These are phyloP conservation scores for Epistrophe eligans DNA, from an alignment of 2,888 invertebrate species.

Conservation along the genomic window DNA sequence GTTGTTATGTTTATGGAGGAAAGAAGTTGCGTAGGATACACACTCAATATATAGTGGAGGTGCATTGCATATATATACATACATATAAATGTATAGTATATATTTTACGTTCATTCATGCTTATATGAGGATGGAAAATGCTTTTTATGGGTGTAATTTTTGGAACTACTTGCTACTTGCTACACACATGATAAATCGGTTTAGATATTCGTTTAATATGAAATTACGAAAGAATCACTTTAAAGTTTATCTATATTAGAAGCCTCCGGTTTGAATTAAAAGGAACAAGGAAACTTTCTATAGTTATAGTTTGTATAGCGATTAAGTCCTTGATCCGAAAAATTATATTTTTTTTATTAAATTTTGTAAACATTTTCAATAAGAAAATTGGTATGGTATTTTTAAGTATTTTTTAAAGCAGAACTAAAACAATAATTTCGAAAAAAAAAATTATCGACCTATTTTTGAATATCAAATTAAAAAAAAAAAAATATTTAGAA, in stretches of 20 bases:
- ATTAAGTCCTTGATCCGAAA: conserved; percentile 1
- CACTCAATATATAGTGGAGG: conserved; percentile 1
- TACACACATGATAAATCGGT: conserved; percentile 17
- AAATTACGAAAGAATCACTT: conserved; percentile 11
- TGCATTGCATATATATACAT: too few relatives aligned
- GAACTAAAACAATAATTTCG: too few relatives aligned
- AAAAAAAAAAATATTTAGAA: too few relatives aligned
- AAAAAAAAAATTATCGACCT: too few relatives aligned
- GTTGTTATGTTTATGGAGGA: conserved; percentile 9
- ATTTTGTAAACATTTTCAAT: too few relatives aligned
- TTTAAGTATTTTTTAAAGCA: too few relatives aligned
- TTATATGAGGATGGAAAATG: conserved; percentile 33
- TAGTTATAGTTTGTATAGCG: neutral
- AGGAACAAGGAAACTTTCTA: neutral
- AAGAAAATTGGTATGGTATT: too few relatives aligned
- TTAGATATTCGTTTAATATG: conserved; percentile 11
- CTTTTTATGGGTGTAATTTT: conserved; percentile 38
- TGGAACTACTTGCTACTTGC: conserved; percentile 2
- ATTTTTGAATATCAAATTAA: too few relatives aligned
- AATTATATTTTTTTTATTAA: too few relatives aligned
- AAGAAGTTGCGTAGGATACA: conserved; percentile 37
- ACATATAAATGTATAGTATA: too few relatives aligned
- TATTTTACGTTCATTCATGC: conserved; percentile 21
- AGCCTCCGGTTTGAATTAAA: conserved; percentile 10
- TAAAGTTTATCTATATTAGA: conserved; percentile 12